phyloP scores from a whole-genome alignment of 2,113 vertebrate genomes.

The Sphaerodactylus townsendi region DNA sequence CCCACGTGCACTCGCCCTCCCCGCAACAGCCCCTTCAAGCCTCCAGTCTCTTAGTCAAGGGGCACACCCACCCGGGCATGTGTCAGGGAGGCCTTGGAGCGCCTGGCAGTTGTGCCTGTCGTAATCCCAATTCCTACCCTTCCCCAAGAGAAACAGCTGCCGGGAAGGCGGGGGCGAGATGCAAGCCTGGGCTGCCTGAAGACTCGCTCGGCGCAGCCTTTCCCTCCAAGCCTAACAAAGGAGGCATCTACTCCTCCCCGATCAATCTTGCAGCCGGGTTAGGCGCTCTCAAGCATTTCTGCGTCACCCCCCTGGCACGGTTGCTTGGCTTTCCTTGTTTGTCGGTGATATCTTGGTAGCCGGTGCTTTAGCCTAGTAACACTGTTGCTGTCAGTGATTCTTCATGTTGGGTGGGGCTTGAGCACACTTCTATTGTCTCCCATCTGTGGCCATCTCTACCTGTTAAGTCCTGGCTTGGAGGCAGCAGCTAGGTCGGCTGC shows the following conservation, averaged over 20 bases:
- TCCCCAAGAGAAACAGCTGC: neutral
- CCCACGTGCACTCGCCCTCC: too few relatives aligned
- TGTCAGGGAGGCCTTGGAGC: neutral
- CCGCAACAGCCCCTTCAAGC: too few relatives aligned
- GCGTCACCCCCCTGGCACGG: neutral
- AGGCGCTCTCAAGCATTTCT: neutral
- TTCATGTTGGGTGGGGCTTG: constrained; percentile 71
- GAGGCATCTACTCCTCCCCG: constrained; percentile 38
- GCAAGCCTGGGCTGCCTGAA: neutral
- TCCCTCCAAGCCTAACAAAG: constrained; percentile 62
- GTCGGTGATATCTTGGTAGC: neutral
- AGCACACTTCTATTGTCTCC: constrained; percentile 71
- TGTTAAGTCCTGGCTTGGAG: neutral
- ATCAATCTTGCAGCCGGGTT: neutral
- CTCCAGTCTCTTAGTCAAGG: neutral
- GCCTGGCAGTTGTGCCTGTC: neutral
- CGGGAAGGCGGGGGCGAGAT: constrained; percentile 5
- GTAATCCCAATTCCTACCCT: neutral
- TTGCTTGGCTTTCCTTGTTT: neutral
- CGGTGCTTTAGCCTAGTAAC: neutral
- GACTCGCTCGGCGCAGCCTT: neutral
- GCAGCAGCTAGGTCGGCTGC: neutral
- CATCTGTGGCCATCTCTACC: constrained; percentile 14
- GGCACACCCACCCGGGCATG: neutral
- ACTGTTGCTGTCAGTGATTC: constrained; percentile 21